These are phyloP conservation scores for Brachypteracias leptosomus DNA, from an alignment of 2,113 vertebrate species.

Conservation along the genomic window DNA sequence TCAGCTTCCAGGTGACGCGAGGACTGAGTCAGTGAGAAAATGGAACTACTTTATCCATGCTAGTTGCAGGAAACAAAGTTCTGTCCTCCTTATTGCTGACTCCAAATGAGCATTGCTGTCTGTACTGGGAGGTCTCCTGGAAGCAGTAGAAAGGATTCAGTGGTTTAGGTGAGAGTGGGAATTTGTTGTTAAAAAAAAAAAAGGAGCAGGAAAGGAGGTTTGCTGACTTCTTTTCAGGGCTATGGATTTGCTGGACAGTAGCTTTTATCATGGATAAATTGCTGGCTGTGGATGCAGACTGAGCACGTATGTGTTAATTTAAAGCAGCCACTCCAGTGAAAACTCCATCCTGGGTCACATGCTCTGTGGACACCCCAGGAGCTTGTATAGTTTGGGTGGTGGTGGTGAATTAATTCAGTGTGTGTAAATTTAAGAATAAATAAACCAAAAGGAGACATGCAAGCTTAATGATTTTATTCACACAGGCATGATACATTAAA, in stretches of 20 bases:
- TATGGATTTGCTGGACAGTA: neutral
- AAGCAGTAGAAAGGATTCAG: neutral
- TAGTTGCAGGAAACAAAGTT: neutral
- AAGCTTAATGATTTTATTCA: conserved; percentile 38
- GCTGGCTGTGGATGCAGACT: neutral
- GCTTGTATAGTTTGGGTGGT: neutral
- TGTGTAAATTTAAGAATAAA: conserved; percentile 25
- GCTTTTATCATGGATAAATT: neutral
- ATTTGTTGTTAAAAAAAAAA: neutral
- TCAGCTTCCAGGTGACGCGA: neutral
- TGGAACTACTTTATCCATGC: neutral
- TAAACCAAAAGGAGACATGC: conserved; percentile 9
- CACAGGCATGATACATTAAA: conserved; percentile 46
- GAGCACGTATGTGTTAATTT: neutral
- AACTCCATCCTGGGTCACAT: neutral
- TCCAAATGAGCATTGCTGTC: neutral
- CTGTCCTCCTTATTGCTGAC: neutral
- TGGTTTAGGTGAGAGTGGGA: neutral
- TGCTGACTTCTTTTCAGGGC: neutral
- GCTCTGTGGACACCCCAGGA: neutral
- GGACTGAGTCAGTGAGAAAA: neutral
- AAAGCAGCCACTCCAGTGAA: neutral
- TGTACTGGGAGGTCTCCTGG: neutral
- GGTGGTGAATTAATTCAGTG: neutral
- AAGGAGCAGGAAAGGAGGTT: neutral